Conservation (phyloP, 2,888 invertebrate species). For the Ophraella communa region DNA sequence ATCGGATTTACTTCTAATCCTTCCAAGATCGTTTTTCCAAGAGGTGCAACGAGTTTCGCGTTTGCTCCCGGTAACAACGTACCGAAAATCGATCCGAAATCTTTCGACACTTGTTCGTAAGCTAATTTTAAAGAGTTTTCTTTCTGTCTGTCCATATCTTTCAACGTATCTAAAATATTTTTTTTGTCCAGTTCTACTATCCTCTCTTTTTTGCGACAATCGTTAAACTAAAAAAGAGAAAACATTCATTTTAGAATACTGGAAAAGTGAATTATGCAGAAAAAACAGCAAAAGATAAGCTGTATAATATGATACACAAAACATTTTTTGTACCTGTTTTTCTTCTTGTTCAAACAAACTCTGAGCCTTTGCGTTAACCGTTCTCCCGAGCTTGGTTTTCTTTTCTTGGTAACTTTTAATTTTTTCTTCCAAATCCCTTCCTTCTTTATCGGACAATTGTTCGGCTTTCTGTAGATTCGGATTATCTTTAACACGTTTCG, state of each 20-base stretch:
- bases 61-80: slow-evolving; percentile 89
- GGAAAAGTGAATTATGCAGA: background rate
- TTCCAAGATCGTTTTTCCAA: slow-evolving; percentile 76
- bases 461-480: slow-evolving; percentile 49
- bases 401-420: slow-evolving; percentile 66
- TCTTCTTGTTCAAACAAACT: slow-evolving; percentile 85
- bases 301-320: slow-evolving; percentile 11
- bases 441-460: slow-evolving; percentile 48
- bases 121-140: slow-evolving; percentile 81
- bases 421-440: slow-evolving; percentile 63
- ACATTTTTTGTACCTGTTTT: slow-evolving; percentile 67
- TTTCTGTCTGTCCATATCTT: slow-evolving; percentile 90
- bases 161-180: slow-evolving; percentile 79
- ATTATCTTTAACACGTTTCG: slow-evolving; percentile 47
- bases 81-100: slow-evolving; percentile 94
- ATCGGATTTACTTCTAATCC: slow-evolving; percentile 78
- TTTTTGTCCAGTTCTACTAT: slow-evolving; percentile 77
- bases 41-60: slow-evolving; percentile 81
- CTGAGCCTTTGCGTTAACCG: slow-evolving; percentile 84
- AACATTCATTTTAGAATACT: background rate
- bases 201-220: slow-evolving; percentile 68
- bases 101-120: slow-evolving; percentile 85
- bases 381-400: slow-evolving; percentile 71
- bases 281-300: slow-evolving; percentile 1
- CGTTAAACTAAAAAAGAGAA: slow-evolving; percentile 63